Base-by-base conservation (phyloP, 2,888 invertebrate genomes). In the Conops quadrifasciatus region DNA sequence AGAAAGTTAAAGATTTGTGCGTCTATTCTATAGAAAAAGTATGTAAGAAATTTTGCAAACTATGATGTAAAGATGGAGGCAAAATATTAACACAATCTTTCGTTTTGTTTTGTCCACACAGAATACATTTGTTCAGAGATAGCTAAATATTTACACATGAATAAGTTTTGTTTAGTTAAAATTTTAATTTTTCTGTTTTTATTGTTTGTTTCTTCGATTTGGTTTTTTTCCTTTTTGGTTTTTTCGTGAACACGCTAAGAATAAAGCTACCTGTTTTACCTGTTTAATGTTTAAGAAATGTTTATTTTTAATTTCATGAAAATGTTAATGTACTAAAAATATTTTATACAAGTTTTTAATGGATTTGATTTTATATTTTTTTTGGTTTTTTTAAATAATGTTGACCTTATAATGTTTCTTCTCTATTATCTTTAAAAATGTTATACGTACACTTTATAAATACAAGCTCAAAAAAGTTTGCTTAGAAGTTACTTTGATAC, bases 201-300 rank as follows among this genome's bases (percentile, higher is more conserved):
- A 16, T 19, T 53, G 7, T 53, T 53, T 53, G 21, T 56, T 1
- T 56, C n/a, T 56, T 56, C 26, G 9, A 13, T 24, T 36, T 36
- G 36, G 36, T 36, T 36, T 4, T 36, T 36, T 36, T 36, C 9
- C 9, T 36, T 36, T 36, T 36, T 4, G 36, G 36, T 36, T 36
- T 36, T 36, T 36, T 36, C 36, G 51, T 30, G 51, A 70, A 71
- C 49, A 53, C 66, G 70, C 73, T 73, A 70, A 56, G 70, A 73
- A 69, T 36, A 76, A 77, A 80, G 84, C 84, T 84, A 84, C 85
- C 82, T 80, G 83, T 81, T 84, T 82, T 84, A 84, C 85, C 84
- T 84, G 84, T 77, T 79, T 81, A 81, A 72, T 73, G 75, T 75
- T 68, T 71, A 78, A 80, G 81, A 74, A 76, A 77, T 74, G 74